Percentiles rank a stretch among this genome's conserved stretches.
Evolutionary conservation across 2,113 vertebrate species (phyloP).

Genomic region (Rissa tridactyla): DNA sequence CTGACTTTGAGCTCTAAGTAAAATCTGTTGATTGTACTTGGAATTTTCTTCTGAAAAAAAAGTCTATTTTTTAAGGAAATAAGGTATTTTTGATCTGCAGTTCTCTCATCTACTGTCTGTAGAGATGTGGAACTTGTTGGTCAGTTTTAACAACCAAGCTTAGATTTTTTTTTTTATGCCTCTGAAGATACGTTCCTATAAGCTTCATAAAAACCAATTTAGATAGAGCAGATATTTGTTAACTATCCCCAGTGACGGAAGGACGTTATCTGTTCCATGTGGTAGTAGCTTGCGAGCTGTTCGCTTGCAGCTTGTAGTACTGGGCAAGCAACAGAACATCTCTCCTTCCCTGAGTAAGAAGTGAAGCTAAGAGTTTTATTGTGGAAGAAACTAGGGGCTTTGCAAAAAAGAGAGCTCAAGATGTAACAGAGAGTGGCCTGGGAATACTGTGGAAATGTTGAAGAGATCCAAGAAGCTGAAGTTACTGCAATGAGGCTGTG

Average conservation of each 20-base stretch:
- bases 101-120: background rate
- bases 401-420: background rate
- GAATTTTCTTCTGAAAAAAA: background rate
- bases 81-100: background rate
- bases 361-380: background rate
- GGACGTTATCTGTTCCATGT: background rate
- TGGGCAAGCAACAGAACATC: background rate
- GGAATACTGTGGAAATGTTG: background rate
- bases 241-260: background rate
- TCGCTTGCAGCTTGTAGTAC: background rate
- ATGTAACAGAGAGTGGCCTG: background rate
- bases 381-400: background rate
- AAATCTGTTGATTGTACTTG: background rate
- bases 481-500: background rate
- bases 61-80: background rate
- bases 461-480: background rate
- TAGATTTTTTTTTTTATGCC: background rate
- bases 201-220: background rate
- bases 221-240: background rate
- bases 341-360: background rate
- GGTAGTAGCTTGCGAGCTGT: background rate
- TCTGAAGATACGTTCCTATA: background rate
- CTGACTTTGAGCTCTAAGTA: background rate
- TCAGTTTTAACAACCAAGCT: background rate
- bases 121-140: background rate